These are phyloP conservation scores for Scytalopus superciliaris DNA, from an alignment of 2,113 vertebrate species.

Conservation along the genomic window DNA sequence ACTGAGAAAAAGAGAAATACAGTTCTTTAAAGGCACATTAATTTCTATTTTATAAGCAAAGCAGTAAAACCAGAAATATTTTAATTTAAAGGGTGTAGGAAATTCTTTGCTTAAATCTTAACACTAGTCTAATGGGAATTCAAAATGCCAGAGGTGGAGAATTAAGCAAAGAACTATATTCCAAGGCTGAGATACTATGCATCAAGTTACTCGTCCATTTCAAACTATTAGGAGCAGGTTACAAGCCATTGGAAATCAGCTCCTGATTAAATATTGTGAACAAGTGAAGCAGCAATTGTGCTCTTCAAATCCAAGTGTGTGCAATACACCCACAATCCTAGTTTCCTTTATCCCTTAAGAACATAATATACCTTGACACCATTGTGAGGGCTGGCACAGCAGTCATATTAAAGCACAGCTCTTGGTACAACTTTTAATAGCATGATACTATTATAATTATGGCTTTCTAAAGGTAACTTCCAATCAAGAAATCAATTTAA, in stretches of 20 bases:
- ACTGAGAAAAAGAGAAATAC: neutral
- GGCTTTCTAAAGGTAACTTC: neutral
- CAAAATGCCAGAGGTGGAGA: neutral
- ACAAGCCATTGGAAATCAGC: neutral
- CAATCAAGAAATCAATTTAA: neutral
- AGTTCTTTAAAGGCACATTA: neutral
- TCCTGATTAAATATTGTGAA: neutral
- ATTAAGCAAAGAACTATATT: neutral
- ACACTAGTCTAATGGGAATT: neutral
- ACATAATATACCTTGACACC: neutral
- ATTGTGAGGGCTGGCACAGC: neutral
- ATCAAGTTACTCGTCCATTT: neutral
- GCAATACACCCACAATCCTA: neutral
- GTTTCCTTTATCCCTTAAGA: slow-evolving; percentile 5
- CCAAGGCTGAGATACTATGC: neutral
- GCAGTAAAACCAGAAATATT: neutral
- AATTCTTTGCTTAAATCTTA: neutral
- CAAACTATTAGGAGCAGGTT: neutral
- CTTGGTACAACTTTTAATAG: neutral
- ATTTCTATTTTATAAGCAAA: neutral
- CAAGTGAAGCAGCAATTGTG: neutral
- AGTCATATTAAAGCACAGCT: neutral
- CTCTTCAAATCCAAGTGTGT: neutral
- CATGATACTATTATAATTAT: neutral
- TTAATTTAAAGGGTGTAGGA: neutral